Conservation (phyloP, 2,888 invertebrate genomes). For the Drosophila imparisetae region DNA sequence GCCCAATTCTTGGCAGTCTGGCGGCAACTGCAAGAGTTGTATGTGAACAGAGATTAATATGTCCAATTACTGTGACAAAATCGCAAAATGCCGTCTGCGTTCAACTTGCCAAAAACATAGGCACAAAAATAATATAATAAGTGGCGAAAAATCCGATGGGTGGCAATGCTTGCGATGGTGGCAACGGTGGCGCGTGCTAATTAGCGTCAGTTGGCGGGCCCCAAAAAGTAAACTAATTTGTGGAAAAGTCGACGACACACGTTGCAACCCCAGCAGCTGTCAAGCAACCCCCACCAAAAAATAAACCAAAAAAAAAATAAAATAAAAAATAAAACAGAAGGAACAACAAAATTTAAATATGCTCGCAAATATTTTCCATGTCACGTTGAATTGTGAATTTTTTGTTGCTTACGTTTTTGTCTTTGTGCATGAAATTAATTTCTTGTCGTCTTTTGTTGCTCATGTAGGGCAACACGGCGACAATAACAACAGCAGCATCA, state of each 20-base stretch:
- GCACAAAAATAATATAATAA: conserved; percentile 75
- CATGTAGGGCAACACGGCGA: conserved; percentile 66
- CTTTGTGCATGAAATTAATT: conserved; percentile 74
- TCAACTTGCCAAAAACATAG: conserved; percentile 57
- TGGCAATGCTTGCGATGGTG: conserved; percentile 41
- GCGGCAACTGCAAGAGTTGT: conserved; percentile 60
- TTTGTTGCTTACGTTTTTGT: conserved; percentile 65
- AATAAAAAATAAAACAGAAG: conserved; percentile 7
- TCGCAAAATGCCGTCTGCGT: conserved; percentile 82
- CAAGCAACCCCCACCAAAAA: conserved; percentile 59
- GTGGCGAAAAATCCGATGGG: conserved; percentile 57
- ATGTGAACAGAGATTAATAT: conserved; percentile 84
- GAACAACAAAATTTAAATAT: conserved; percentile 48
- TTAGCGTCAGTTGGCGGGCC: conserved; percentile 75
- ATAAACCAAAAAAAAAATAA: conserved; percentile 7
- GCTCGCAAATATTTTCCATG: conserved; percentile 72
- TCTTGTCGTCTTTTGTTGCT: conserved; percentile 78
- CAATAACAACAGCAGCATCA: conserved; percentile 46
- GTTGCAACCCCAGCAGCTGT: conserved; percentile 45
- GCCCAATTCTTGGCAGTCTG: conserved; percentile 62
- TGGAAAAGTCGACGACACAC: conserved; percentile 65
- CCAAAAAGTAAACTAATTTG: conserved; percentile 78
- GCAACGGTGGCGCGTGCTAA: conserved; percentile 75
- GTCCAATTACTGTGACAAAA: conserved; percentile 85
- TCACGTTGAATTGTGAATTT: conserved; percentile 71